Base-by-base conservation (phyloP, 2,888 invertebrate species). In the Hydriomena furcata region DNA sequence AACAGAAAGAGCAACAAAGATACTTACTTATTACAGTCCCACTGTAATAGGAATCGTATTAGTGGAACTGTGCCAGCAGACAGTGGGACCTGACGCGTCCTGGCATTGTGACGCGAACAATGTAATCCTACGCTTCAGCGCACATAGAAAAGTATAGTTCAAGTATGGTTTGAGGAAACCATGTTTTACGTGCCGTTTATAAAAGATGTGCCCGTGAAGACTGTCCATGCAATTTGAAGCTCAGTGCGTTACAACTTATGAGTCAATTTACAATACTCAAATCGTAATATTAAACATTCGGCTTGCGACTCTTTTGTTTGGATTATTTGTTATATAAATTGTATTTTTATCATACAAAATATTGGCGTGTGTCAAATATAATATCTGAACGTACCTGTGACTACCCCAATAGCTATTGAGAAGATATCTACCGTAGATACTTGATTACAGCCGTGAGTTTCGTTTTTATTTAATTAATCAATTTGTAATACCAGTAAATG, bases 1-100 rank as follows among this genome's bases (percentile, higher is more conserved):
- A 25, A 41, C 32, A 32, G 7, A 17, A 43, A 45, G 34, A 43
- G 41, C 36, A 48, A 55, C 44, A 48, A 50, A 51, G 41, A 21
- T 42, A 49, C 37, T 53, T 46, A 46, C 48, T 45, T 40, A 31
- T 28, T 40, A 43, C 42, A 24, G 42, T 31, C 55, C 28, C 46
- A 44, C 54, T 52, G 57, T 63, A 61, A 60, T 59, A 59, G 57
- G 48, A 55, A 59, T 62, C 49, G 55, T 62, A 64, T 64, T 61
- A 62, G 60, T 61, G 58, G 61, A 62, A 55, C 56, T 20, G 37
- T 55, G 59, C 56, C 62, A 62, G 56, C 51, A 52, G 52, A 45
- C 46, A 37, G 30, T 17, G 32, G 34, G 40, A 30, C 35, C 46
- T 42, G 43, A 49, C 43, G 37, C 37, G 53, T 56, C 59, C 59